Base-by-base conservation (phyloP, 2,113 vertebrate genomes). In the Oxyruncus cristatus region DNA sequence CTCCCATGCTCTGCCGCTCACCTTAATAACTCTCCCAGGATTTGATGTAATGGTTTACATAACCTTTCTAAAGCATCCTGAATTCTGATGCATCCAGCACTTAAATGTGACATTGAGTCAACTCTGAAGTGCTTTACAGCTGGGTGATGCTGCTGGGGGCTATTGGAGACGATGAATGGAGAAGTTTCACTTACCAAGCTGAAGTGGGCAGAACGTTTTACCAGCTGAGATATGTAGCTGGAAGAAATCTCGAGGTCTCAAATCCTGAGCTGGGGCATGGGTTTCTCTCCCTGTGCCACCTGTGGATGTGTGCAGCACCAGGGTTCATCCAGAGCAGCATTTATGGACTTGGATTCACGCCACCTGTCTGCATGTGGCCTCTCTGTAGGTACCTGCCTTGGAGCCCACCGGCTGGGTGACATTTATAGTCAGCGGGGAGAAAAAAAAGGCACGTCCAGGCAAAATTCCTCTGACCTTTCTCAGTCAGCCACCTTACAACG, bases 41-140 rank as follows among this genome's bases (percentile, higher is more conserved):
- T 88, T 95, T 95, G 93, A 96, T 96, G 88, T 89, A 87, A 94
- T 94, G 92, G 92, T 92, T 94, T 96, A 89, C 95, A 88, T 94
- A 93, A 94, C 92, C 93, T 91, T 89, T 93, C 76, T 35, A 65
- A 94, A 81, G 88, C 96, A 96, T 93, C 92, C 92, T 72, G 88
- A 90, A 81, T 91, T 86, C 85, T 81, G 90, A 91, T 90, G 95
- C 90, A 71, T 88, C 88, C 66, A 58, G 85, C 83, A 81, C 88
- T 94, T 89, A 86, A 74, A 91, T 61, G 80, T 93, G 96, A 96
- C 96, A 96, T 87, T 78, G 91, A 96, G 79, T 89, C 92, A 93
- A 77, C 73, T 94, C 83, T 3, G 2, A 94, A 91, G 83, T 53
- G 59, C 61, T 93, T 96, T 67, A 61, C 66, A 91, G 91, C 73